These are phyloP conservation scores for Drosophila cyrtoloma DNA, from an alignment of 2,888 invertebrate species.

Conservation along the genomic window DNA sequence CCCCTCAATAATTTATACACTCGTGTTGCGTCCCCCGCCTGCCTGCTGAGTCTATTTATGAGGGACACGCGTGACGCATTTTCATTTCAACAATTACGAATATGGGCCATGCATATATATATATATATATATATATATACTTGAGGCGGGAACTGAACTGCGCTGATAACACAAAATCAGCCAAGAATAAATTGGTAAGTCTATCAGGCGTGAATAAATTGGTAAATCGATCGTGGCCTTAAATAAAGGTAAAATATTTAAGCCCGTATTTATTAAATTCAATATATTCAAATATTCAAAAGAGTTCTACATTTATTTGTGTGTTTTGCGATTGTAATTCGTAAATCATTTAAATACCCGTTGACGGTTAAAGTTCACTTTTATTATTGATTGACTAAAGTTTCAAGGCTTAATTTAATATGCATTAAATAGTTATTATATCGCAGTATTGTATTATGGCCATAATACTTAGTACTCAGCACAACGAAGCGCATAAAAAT, in stretches of 20 bases:
- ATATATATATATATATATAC: slow-evolving; percentile 3
- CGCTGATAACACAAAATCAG: slow-evolving; percentile 19
- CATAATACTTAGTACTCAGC: slow-evolving; percentile 1
- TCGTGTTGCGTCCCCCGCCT: neutral
- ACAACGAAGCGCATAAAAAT: slow-evolving; percentile 13
- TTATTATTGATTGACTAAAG: neutral
- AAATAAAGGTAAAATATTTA: neutral
- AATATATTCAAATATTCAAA: neutral
- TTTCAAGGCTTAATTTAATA: slow-evolving; percentile 13
- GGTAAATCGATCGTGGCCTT: slow-evolving; percentile 12
- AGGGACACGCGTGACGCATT: slow-evolving; percentile 46
- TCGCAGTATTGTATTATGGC: slow-evolving; percentile 1
- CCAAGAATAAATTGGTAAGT: slow-evolving; percentile 6
- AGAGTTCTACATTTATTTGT: neutral
- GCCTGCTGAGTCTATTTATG: slow-evolving; percentile 51
- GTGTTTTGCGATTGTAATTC: too few species aligned
- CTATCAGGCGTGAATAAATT: slow-evolving; percentile 12
- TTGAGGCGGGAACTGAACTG: neutral
- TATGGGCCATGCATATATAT: slow-evolving; percentile 7
- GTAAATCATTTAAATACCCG: neutral
- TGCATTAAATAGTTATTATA: slow-evolving; percentile 32
- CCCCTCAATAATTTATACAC: slow-evolving; percentile 35
- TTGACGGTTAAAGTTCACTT: neutral
- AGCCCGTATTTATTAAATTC: neutral
- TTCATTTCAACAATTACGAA: slow-evolving; percentile 20